Base-by-base conservation (phyloP, 2,888 invertebrate genomes). In the Cantharis rufa region DNA sequence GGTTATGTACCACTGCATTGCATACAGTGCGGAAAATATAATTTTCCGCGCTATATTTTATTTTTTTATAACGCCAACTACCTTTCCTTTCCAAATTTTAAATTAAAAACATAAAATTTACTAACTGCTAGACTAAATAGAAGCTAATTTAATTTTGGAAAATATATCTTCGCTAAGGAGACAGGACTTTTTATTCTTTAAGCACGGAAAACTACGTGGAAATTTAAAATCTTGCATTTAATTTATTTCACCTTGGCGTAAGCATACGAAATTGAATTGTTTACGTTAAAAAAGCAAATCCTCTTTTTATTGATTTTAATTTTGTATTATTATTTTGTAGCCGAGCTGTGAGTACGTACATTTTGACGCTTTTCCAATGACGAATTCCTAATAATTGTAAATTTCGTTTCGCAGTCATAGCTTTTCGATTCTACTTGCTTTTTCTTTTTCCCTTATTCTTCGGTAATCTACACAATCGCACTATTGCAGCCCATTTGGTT, bases 351-450 rank as follows among this genome's bases (percentile, higher is more conserved):
- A 48, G 24, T 5, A n/a, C 1, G 24, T 5, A n/a, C 1, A n/a
- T 48, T n/a, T 48, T n/a, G n/a, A 48, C 48, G 48, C n/a, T 48
- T 48, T n/a, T 48, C 32, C 13, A 28, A 48, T 48, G 48, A 48
- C 48, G 48, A 48, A 48, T 48, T 48, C n/a, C 3, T 48, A 84
- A 84, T 84, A 84, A 84, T 83, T 83, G 83, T 84, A 83, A 81
- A 82, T 83, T 83, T 66, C 81, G 83, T 82, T 83, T 83, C 82
- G 83, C 81, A 80, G 82, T 79, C 78, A 78, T 79, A 81, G 80
- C 80, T 80, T 81, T 82, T 79, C 82, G 80, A 80, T 81, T 80
- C 79, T 79, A 79, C 79, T 69, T 77, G 80, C 78, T 80, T 81
- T 78, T 79, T 73, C 78, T 78, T 81, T 81, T 81, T 80, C 80